phyloP scores from a whole-genome alignment of 2,888 invertebrate species.

The Megalurothrips usitatus region DNA sequence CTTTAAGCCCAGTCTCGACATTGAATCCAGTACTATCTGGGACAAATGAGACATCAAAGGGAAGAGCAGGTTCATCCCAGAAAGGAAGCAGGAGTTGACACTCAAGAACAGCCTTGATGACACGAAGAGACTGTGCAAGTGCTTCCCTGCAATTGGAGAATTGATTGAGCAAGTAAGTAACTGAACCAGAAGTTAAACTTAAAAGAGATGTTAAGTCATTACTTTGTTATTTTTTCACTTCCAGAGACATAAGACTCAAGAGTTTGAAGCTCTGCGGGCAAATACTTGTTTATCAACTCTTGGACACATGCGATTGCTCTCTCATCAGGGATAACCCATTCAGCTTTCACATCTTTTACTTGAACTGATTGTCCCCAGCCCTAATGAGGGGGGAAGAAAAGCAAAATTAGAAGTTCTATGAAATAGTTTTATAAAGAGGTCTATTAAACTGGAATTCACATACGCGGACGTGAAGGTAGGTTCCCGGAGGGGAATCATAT shows the following conservation, averaged over 20 bases:
- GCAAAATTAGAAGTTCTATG: not conserved
- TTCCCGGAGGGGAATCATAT: constrained; percentile 59
- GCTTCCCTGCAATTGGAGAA: constrained; percentile 54
- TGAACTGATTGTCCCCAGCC: constrained; percentile 77
- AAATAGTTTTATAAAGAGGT: constrained; percentile 27
- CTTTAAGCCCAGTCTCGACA: constrained; percentile 49
- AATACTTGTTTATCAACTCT: constrained; percentile 59
- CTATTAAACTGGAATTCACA: constrained; percentile 32
- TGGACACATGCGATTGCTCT: constrained; percentile 65
- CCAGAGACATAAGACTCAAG: constrained; percentile 54
- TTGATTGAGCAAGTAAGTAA: too few relatives aligned
- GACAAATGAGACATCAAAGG: constrained; percentile 50
- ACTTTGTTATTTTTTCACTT: constrained; percentile 51
- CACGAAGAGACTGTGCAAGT: constrained; percentile 61
- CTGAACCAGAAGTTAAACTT: not conserved
- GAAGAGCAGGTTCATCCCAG: constrained; percentile 59
- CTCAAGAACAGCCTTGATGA: constrained; percentile 61
- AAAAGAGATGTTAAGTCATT: constrained; percentile 31
- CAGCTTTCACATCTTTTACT: constrained; percentile 59
- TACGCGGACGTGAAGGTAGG: constrained; percentile 65
- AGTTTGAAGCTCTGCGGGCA: constrained; percentile 59
- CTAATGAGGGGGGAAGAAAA: constrained; percentile 42
- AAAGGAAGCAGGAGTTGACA: constrained; percentile 65
- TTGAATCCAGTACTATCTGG: constrained; percentile 43
- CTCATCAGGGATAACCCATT: constrained; percentile 73